A percentile compares a stretch with the other conserved stretches of the same genome.
These are phyloP conservation scores for Odontocolon sp. DNA, from an alignment of 2,888 invertebrate species.

Conservation along the genomic window DNA sequence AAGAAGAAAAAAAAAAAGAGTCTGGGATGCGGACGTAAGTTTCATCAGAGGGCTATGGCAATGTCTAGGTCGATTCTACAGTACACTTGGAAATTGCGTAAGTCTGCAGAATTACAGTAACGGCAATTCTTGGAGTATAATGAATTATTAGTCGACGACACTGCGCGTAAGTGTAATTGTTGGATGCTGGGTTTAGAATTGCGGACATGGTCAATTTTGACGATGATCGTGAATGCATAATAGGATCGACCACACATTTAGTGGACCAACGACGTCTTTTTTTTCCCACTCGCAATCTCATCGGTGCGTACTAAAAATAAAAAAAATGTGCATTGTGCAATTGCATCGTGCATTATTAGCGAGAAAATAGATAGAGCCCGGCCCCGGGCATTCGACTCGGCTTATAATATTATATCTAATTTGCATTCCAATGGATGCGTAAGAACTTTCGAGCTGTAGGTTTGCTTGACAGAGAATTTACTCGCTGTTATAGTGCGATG, in stretches of 20 bases:
- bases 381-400: background rate
- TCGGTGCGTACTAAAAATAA: background rate
- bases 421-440: conserved; percentile 37
- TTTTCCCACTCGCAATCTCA: background rate
- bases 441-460: conserved; percentile 35
- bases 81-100: conserved; percentile 44
- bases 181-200: background rate
- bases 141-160: conserved; percentile 23
- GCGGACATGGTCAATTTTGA: background rate
- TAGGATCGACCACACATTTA: background rate
- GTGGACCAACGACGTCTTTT: background rate
- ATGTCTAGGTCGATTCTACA: conserved; percentile 53
- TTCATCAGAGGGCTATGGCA: conserved; percentile 43
- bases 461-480: conserved; percentile 17
- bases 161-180: conserved; percentile 21
- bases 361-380: background rate
- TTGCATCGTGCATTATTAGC: background rate
- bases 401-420: conserved; percentile 32
- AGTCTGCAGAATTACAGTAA: conserved; percentile 41
- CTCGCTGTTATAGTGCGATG: background rate
- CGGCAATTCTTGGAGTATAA: conserved; percentile 21
- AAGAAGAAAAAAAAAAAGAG: background rate
- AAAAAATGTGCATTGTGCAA: background rate
- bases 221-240: background rate
- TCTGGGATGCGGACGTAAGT: conserved; percentile 17